Base-by-base conservation (phyloP, 2,888 invertebrate genomes). In the Fissipunctia ypsillon region DNA sequence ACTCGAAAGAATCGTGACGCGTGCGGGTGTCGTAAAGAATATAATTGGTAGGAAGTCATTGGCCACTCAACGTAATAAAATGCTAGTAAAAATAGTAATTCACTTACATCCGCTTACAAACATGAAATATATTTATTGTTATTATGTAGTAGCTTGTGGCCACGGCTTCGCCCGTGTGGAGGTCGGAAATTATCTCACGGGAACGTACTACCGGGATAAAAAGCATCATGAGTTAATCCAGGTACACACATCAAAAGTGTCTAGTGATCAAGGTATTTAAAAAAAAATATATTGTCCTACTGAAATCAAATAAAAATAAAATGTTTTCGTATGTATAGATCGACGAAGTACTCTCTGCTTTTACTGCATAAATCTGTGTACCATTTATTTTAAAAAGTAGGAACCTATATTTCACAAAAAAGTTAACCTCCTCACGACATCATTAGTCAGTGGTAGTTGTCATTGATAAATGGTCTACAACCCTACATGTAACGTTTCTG, bases 61-160 rank as follows among this genome's bases (percentile, higher is more conserved):
- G 38, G n/a, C 60, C 35, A 80, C 68, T 61, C 54, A 48, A 77
- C 57, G 56, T 64, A 67, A 84, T 84, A 74, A 77, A 83, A 72
- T 71, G 69, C 38, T 66, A 69, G 69, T 72, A 71, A 77, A 80
- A 61, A 77, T 65, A 28, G 35, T 71, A 71, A 69, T 84, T 73
- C 56, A 66, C 73, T 71, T 57, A 74, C 84, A 59, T 81, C 84
- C 85, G 82, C 45, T 67, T 43, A 57, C 68, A 84, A 43, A 57
- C 54, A 57, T 68, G 67, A 81, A 76, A 75, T 70, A 77, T 63
- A 54, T 54, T 73, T 76, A 65, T 73, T 75, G 35, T 65, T 60
- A 67, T 66, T 84, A 31, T 56, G 28, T 28, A 52, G 19, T 19
- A 19, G 45, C 45, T 19, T 19, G 5, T 45, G 19, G 19, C 45